Evolutionary conservation across 2,113 vertebrate genomes (phyloP), one percentile per base, ranked within the genome.

Genomic region (Oncorhynchus masou): DNA sequence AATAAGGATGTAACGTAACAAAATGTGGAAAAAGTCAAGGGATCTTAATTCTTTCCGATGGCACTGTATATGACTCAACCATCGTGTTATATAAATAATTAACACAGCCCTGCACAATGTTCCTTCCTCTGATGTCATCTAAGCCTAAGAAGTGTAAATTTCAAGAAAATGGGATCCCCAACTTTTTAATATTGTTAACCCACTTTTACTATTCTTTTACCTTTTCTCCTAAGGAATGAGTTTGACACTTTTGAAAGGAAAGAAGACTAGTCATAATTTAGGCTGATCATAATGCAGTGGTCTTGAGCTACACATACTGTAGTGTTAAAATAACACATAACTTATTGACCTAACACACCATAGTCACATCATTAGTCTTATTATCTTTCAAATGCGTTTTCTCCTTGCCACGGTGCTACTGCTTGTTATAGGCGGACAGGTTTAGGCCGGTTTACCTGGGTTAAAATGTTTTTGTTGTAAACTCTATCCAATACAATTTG

Each of bases 231-330:
- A 22, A 72, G 4, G 2, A 6, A 48, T 12, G 2, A 5, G 20
- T 74, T 25, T 1, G 59, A 73, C 19, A 72, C 25, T 13, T 7
- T 39, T 39, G 39, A 39, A 39, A 39, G 39, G 25, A 83, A 77
- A 78, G 22, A 34, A 8, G 22, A 65, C 3, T 60, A 67, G 7
- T 64, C 68, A 48, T 39, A 65, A 68, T 73, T 15, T 65, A 13
- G 54, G 24, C 25, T 19, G 67, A 2, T 48, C 48, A 29, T 73
- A 68, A 24, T n/a, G 13, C 5, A 49, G 70, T 24, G 27, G 60
- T 54, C 51, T n/a, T 1, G 19, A 71, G 68, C 68, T 49, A 39
- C 39, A 39, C 39, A 22, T 15, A 9, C 65, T 66, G 27, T 79
- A 19, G 31, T 71, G 1, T 39, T 27, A 3, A 9, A 65, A 19